Percentiles rank a stretch among this genome's conserved stretches.
Evolutionary conservation across 2,888 invertebrate species (phyloP).

Genomic region (Cyclophora punctaria): DNA sequence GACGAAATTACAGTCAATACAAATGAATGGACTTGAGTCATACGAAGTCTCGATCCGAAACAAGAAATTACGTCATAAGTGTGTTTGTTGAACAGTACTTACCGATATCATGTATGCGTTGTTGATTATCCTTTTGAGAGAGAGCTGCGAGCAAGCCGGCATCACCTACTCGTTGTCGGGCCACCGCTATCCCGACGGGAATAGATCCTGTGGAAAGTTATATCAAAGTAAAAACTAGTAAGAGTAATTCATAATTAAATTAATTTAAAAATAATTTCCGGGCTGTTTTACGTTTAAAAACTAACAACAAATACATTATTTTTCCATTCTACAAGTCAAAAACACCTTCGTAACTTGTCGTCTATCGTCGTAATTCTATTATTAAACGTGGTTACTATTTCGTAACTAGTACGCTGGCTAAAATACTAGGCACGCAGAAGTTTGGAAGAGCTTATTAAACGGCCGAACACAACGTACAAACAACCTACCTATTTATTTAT

Average conservation of each 20-base stretch:
- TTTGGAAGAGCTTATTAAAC: too few relatives aligned
- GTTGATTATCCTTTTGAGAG: slow-evolving; percentile 73
- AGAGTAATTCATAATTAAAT: slow-evolving; percentile 4
- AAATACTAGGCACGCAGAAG: too few relatives aligned
- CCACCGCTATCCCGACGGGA: slow-evolving; percentile 90
- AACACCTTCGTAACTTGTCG: too few relatives aligned
- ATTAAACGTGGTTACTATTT: too few relatives aligned
- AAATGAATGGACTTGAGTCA: slow-evolving; percentile 10
- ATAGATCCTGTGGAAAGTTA: slow-evolving; percentile 59
- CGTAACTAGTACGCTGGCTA: too few relatives aligned
- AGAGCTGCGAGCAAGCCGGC: slow-evolving; percentile 74
- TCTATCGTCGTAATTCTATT: too few relatives aligned
- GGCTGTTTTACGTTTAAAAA: too few relatives aligned
- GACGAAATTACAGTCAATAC: slow-evolving; percentile 1
- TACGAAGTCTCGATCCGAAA: slow-evolving; percentile 1
- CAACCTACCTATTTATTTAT: too few relatives aligned
- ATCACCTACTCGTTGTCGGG: slow-evolving; percentile 83
- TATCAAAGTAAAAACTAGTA: slow-evolving; percentile 2
- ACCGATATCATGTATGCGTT: slow-evolving; percentile 75
- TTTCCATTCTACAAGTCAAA: too few relatives aligned
- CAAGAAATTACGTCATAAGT: slow-evolving; percentile 6
- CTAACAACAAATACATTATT: too few relatives aligned
- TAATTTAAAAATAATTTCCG: too few relatives aligned
- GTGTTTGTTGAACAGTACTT: slow-evolving; percentile 28
- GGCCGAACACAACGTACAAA: too few relatives aligned